Evolutionary conservation across 2,888 invertebrate species (phyloP), one percentile per base, ranked within the genome.

Genomic region (Sericinus montela): DNA sequence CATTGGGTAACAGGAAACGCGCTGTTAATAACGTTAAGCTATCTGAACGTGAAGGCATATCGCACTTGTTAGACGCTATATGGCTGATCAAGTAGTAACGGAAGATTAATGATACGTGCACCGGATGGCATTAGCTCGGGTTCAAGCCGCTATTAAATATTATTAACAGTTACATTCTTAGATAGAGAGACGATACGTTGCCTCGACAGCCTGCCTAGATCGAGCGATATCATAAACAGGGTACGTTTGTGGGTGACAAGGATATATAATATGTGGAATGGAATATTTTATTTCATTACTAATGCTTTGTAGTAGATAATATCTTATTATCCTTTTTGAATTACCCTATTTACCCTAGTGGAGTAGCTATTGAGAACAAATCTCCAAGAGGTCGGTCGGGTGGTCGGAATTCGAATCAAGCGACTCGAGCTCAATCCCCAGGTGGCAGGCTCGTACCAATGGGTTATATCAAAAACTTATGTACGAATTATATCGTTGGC

Each of bases 161-260:
- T 38, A 66, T 64, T 62, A 63, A 57, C 56, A 60, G 59, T 51
- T 53, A 55, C 60, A 57, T 59, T 59, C 56, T 56, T 54, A 58
- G 59, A 56, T 59, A 51, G 45, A 59, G 59, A 58, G 57, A 54
- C 46, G 36, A 49, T 49, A 46, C 52, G 45, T 45, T 34, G 39
- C 39, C 51, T 51, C 16, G 28, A 34, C 38, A 15, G 32, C 23
- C 29, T 14, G 37, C 45, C 29, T 38, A 45, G 55, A 55, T 53
- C 51, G 40, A 6, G 44, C 40, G 48, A 40, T 40, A 75, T 75
- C 80, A 80, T 80, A 79, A 72, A 32, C 10, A 5, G 11, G 32
- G 7, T 32, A 11, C 32, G 13, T 32, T 32, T 11, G 11, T 32
- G 6, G 11, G n/a, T 32, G 32, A 32, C 11, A 32, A 32, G 32